Evolutionary conservation across 2,113 vertebrate species (phyloP).

Genomic region (Tachycineta bicolor): DNA sequence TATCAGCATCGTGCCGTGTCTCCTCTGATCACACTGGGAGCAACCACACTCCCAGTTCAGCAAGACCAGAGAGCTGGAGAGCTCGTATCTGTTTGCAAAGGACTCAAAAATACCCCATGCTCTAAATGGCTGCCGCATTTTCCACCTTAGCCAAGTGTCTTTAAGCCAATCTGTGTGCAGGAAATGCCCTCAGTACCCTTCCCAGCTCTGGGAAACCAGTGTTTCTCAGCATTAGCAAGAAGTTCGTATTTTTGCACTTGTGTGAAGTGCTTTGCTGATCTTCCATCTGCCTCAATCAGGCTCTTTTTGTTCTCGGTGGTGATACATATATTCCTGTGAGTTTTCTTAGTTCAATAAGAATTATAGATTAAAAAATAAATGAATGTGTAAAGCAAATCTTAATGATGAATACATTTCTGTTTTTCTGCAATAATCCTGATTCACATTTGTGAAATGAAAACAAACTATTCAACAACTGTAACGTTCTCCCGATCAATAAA

Average conservation of each 20-base stretch:
- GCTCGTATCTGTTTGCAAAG: neutral
- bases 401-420: slow-evolving; percentile 47
- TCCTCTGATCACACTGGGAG: neutral
- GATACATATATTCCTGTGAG: slow-evolving; percentile 22
- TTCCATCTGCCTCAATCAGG: slow-evolving; percentile 20
- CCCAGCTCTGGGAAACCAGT: neutral
- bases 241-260: neutral
- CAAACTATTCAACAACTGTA: slow-evolving; percentile 53
- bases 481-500: slow-evolving; percentile 44
- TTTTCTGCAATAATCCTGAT: slow-evolving; percentile 36
- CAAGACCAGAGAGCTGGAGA: neutral
- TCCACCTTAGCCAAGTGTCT: neutral
- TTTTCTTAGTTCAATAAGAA: slow-evolving; percentile 54
- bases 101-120: neutral
- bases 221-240: neutral
- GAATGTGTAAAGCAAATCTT: slow-evolving; percentile 55
- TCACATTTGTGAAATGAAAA: slow-evolving; percentile 55
- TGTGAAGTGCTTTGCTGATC: neutral
- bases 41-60: neutral
- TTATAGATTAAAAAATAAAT: slow-evolving; percentile 69
- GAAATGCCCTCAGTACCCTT: neutral
- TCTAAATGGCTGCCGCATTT: neutral
- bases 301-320: slow-evolving; percentile 36
- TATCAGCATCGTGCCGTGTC: accelerated
- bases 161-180: accelerated